Base-by-base conservation (phyloP, 2,888 invertebrate genomes). In the Tryphoninae sp. region DNA sequence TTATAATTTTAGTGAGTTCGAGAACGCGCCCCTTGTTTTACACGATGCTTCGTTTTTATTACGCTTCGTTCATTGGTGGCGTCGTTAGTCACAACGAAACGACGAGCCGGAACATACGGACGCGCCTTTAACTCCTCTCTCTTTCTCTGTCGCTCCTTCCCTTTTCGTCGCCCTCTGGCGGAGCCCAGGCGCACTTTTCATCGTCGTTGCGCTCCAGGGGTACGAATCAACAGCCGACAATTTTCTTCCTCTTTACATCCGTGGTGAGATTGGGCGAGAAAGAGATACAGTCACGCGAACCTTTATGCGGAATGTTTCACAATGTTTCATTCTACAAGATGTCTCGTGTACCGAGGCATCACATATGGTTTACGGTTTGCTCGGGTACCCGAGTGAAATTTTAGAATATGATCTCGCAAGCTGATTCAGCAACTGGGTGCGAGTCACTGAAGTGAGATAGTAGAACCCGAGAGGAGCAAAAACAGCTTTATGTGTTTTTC, bases 181-280 rank as follows among this genome's bases (percentile, higher is more conserved):
- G 84, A 83, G 83, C 85, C 86, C 89, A 83, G 82, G 82, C 86
- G 86, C 85, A 88, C 89, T 90, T 89, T 89, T 86, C 87, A 87
- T 86, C 87, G 84, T 87, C 87, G 86, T 87, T 87, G 87, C 84
- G 85, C 87, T 88, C 88, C 87, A 89, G 64, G 22, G 42, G 11
- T 45, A 40, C 40, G 73, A 45, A 45, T 45, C 13, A 45, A 33
- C 33, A 33, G 33, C 33, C 33, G 7, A 33, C 33, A 33, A 33
- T 33, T 33, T 33, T 33, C 33, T 33, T 33, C 33, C 33, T 33
- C 33, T 33, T 33, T 33, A 33, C 33, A 33, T 33, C 33, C 33
- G 33, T 33, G 33, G 33, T 33, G 33, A 33, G 33, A 33, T 33
- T 33, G 33, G 4, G 4, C 7, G 33, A 33, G 33, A 33, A 33